These are phyloP conservation scores for Diplodus puntazzo DNA, from an alignment of 2,797 vertebrate genomes.

Conservation along the genomic window DNA sequence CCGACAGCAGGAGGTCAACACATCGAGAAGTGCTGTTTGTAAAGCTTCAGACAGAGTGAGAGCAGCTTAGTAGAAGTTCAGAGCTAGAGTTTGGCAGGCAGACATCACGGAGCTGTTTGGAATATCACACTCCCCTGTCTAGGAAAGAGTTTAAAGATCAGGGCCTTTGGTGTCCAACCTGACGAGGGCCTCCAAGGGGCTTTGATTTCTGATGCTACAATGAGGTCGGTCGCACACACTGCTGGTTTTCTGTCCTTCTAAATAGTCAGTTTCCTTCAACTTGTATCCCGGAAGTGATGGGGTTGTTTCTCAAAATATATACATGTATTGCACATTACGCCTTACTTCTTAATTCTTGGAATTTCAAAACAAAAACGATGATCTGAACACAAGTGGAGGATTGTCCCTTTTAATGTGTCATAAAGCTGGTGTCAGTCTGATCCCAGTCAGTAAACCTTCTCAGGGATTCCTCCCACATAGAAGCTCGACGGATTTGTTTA, in stretches of 20 bases:
- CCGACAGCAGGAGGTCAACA: constrained; percentile 34
- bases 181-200: neutral
- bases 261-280: constrained; percentile 13
- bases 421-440: neutral
- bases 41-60: constrained; percentile 24
- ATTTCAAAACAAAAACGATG: constrained; percentile 15
- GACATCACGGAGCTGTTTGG: constrained; percentile 54
- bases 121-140: constrained; percentile 68
- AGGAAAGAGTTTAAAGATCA: constrained; percentile 15
- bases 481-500: constrained; percentile 1
- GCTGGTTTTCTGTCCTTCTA: neutral
- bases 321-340: too few species aligned
- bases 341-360: neutral
- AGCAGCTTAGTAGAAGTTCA: neutral
- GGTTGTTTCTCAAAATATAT: too few species aligned
- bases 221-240: neutral
- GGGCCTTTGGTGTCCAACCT: neutral
- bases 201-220: neutral
- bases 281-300: neutral
- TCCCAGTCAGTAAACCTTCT: neutral
- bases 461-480: neutral
- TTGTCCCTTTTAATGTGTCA: constrained; percentile 2
- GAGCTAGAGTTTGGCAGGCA: constrained; percentile 34
- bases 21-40: constrained; percentile 15
- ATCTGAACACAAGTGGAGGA: neutral